These are phyloP conservation scores for Idaea biselata DNA, from an alignment of 2,888 invertebrate genomes.

Conservation along the genomic window DNA sequence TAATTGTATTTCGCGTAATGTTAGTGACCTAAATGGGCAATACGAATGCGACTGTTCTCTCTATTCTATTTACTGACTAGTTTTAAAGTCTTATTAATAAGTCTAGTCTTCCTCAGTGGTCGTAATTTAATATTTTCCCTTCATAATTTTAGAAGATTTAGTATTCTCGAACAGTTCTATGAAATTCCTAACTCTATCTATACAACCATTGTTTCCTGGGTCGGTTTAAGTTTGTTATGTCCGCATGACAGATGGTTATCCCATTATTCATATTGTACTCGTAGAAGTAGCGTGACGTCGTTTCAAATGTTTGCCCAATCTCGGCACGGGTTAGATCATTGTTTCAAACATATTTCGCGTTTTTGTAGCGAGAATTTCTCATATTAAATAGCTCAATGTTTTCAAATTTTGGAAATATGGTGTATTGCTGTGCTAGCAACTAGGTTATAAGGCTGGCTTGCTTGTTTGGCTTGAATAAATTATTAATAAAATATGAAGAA, in stretches of 20 bases:
- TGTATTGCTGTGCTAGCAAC: not conserved
- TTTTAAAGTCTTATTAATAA: too few species aligned
- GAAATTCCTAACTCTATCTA: constrained; percentile 15
- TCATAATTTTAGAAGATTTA: not conserved
- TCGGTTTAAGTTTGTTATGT: constrained; percentile 59
- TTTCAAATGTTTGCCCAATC: constrained; percentile 20
- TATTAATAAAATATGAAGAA: too few species aligned
- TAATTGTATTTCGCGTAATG: too few species aligned
- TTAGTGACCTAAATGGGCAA: too few species aligned
- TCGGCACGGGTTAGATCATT: constrained; percentile 12
- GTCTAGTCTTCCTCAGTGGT: too few species aligned
- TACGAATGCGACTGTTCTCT: too few species aligned
- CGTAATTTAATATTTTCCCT: too few species aligned
- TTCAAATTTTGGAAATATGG: not conserved
- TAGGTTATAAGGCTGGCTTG: not conserved
- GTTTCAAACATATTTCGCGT: constrained; percentile 13
- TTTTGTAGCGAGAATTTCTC: constrained; percentile 3
- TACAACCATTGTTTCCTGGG: constrained; percentile 47
- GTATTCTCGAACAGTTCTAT: not conserved
- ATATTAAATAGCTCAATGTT: not conserved
- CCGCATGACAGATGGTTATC: constrained; percentile 63
- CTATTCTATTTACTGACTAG: too few species aligned
- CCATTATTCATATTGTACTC: constrained; percentile 48
- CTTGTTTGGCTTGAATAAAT: too few species aligned
- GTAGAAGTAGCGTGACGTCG: constrained; percentile 25